These are phyloP conservation scores for Gymnorhina tibicen DNA, from an alignment of 2,113 vertebrate genomes.

Conservation along the genomic window DNA sequence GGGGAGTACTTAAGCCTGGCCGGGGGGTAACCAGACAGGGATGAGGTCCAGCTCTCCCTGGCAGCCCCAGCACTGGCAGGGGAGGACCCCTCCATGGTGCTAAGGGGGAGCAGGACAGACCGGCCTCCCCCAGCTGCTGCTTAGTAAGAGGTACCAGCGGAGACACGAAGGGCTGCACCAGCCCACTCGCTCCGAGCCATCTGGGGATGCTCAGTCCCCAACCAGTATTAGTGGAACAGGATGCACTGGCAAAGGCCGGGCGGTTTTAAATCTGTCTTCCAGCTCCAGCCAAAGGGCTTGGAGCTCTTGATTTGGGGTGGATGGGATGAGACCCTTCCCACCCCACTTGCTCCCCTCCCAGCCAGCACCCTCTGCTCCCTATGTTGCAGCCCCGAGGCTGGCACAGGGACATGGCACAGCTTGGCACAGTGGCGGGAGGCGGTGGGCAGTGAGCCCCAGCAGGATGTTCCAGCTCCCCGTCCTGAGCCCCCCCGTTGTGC, in stretches of 20 bases:
- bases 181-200: not conserved
- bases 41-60: not conserved
- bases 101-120: conserved; percentile 12
- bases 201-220: not conserved
- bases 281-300: not conserved
- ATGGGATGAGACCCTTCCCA: not conserved
- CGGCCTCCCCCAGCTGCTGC: not conserved
- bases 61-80: not conserved
- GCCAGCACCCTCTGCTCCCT: not conserved
- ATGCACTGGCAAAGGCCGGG: not conserved
- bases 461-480: conserved; percentile 54
- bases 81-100: conserved; percentile 3
- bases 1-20: not conserved
- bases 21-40: not conserved
- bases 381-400: not conserved
- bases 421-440: not conserved
- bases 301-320: not conserved
- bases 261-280: conserved; percentile 31
- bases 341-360: not conserved
- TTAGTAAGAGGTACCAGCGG: not conserved
- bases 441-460: not conserved
- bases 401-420: not conserved
- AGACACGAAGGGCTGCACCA: not conserved
- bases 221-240: conserved; percentile 43
- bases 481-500: not conserved